phyloP scores from a whole-genome alignment of 2,797 vertebrate species.

The Sebastes ruberrimus region DNA sequence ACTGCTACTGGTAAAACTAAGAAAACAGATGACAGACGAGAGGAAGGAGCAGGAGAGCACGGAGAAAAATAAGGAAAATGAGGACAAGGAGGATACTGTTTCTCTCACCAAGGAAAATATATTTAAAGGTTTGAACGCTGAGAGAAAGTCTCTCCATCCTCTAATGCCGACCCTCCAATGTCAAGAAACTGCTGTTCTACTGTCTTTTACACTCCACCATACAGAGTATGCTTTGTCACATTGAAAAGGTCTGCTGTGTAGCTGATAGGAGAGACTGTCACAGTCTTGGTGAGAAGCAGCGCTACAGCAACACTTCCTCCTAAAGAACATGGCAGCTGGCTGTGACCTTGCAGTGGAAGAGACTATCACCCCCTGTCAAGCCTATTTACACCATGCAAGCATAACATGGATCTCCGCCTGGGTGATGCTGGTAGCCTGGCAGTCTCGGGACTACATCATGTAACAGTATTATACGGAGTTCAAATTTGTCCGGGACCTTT shows the following conservation, averaged over 20 bases:
- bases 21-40: background rate
- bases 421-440: background rate
- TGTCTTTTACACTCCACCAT: background rate
- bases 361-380: conserved; percentile 33
- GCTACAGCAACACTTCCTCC: conserved; percentile 24
- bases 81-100: background rate
- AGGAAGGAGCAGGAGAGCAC: background rate
- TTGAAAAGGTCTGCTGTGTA: conserved; percentile 33
- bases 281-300: conserved; percentile 11
- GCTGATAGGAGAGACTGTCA: conserved; percentile 21
- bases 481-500: conserved; percentile 1
- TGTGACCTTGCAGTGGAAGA: conserved; percentile 44
- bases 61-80: background rate
- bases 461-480: background rate
- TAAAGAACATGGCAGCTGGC: conserved; percentile 29
- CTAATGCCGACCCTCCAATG: background rate
- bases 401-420: conserved; percentile 11
- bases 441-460: background rate
- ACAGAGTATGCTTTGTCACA: conserved; percentile 2
- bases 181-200: conserved; percentile 6
- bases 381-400: conserved; percentile 26
- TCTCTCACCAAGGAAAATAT: background rate
- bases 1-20: background rate
- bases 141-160: background rate
- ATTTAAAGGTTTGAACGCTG: background rate